Conservation (phyloP, 2,888 invertebrate species). For the Perizoma flavofasciatum region DNA sequence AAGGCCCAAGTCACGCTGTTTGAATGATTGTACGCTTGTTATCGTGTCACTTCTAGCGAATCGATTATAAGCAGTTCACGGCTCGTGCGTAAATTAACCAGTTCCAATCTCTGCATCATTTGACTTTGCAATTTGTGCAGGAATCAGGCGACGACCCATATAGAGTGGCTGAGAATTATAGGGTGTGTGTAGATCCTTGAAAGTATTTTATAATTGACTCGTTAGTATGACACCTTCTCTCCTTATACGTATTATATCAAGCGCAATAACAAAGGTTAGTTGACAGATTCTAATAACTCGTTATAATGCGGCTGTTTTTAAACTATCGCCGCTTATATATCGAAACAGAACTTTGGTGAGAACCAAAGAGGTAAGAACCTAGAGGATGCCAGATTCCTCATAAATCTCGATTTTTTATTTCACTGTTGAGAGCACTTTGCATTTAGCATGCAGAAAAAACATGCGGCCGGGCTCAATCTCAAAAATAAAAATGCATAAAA, state of each 20-base stretch:
- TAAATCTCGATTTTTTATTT: no score
- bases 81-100: slow-evolving; percentile 37
- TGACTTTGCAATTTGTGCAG: slow-evolving; percentile 40
- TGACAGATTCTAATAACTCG: background rate
- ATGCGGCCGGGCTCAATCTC: no score
- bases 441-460: no score
- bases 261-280: background rate
- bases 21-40: slow-evolving; percentile 47
- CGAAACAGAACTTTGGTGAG: no score
- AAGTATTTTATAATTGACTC: slow-evolving; percentile 39
- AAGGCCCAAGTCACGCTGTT: slow-evolving; percentile 40
- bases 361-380: no score
- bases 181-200: slow-evolving; percentile 28
- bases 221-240: slow-evolving; percentile 24
- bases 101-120: slow-evolving; percentile 56
- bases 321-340: no score
- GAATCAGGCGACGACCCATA: slow-evolving; percentile 41
- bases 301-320: no score
- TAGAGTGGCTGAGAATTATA: slow-evolving; percentile 17
- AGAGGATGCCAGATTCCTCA: no score
- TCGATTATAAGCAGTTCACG: slow-evolving; percentile 32
- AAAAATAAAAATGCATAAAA: no score
- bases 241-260: slow-evolving; percentile 13
- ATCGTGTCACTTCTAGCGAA: slow-evolving; percentile 48
- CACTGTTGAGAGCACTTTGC: no score